Base-by-base conservation (phyloP, 2,888 invertebrate species). In the Patella pellucida region DNA sequence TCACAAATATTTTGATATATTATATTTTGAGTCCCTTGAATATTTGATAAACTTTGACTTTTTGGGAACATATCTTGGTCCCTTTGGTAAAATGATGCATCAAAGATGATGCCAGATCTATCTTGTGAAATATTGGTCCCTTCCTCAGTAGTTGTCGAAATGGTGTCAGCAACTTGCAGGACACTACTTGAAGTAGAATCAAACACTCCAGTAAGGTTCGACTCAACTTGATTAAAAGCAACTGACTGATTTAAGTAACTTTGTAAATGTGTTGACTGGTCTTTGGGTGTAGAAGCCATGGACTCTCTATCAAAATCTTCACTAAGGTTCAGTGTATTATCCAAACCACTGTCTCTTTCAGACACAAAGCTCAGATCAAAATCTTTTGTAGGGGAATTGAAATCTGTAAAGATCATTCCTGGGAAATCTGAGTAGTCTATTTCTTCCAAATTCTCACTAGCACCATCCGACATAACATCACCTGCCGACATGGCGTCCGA, bases 381-480 rank as follows among this genome's bases (percentile, higher is more conserved):
- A 14, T 62, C 62, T 19, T 62, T 62, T 11, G 62, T 19, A 23
- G 62, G 23, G 62, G 62, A 62, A 62, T 62, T 62, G 15, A 62
- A 62, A 62, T 62, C 62, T 62, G 62, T n/a, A 23, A 23, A 62
- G 23, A 23, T 23, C 41, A 74, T 19, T 16, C 52, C 41, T 31
- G 67, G 69, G 19, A 41, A 31, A 16, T 74, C 72, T n/a, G 52
- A 51, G 5, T 71, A 68, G 11, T 71, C 71, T 11, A 68, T 69
- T 23, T 73, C 71, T 2, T 74, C 78, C 9, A 54, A 16, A 31
- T 73, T 76, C 27, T 78, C 78, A 23, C 73, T 73, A 15, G 71
- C 56, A 15, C 73, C 73, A 27, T 78, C 78, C n/a, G 73, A 54
- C 52, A 73, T 70, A 54, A 76, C 62, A 19, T 78, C 78, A 27